Evolutionary conservation across 2,113 vertebrate genomes (phyloP).

Genomic region (Prionailurus bengalensis): DNA sequence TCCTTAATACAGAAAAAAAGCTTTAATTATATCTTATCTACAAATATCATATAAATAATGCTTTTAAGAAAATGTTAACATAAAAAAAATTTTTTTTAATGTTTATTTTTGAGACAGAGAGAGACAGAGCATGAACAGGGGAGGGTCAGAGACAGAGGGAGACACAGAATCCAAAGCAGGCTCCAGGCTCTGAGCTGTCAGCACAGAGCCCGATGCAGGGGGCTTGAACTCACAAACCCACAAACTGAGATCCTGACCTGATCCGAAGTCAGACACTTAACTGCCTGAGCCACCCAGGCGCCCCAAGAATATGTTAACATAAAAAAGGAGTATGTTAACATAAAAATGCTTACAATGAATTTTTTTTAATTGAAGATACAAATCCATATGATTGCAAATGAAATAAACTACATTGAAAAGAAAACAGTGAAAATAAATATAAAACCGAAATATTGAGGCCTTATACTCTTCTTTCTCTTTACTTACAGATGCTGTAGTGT

Average conservation of each 20-base stretch:
- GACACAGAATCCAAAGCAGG: too few species aligned
- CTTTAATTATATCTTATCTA: not conserved
- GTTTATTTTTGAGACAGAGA: too few species aligned
- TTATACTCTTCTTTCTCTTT: not conserved
- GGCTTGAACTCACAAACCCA: too few species aligned
- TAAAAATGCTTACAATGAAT: not conserved
- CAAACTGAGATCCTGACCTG: too few species aligned
- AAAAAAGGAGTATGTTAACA: not conserved
- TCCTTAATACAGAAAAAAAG: not conserved
- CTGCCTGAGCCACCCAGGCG: too few species aligned
- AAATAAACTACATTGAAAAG: not conserved
- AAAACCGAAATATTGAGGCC: not conserved
- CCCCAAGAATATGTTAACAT: too few species aligned
- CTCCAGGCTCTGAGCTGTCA: too few species aligned
- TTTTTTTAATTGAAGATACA: not conserved
- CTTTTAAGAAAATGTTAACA: not conserved
- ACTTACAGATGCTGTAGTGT: constrained; percentile 28
- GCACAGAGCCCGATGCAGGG: too few species aligned
- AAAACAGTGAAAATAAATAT: not conserved
- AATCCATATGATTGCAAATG: not conserved
- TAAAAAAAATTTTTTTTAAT: not conserved
- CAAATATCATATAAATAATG: not conserved
- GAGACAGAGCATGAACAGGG: too few species aligned
- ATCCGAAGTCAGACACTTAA: too few species aligned
- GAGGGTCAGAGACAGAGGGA: too few species aligned